Percentiles rank a stretch among this genome's conserved stretches.
Evolutionary conservation across 2,113 vertebrate genomes (phyloP).

Genomic region (Proterorhinus semilunaris): DNA sequence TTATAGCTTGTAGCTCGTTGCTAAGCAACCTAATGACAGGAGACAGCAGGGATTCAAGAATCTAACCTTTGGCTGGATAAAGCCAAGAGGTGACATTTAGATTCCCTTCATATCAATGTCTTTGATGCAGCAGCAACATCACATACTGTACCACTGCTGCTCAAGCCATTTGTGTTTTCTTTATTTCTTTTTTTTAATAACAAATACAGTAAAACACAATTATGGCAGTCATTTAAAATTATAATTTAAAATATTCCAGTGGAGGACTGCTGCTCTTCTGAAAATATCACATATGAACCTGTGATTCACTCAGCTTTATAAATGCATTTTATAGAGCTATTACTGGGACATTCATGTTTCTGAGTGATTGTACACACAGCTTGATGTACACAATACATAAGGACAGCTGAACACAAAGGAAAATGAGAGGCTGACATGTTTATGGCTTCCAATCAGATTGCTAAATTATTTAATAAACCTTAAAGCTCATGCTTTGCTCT

Average conservation of each 20-base stretch:
- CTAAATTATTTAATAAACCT: constrained; percentile 8
- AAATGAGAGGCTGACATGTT: constrained; percentile 9
- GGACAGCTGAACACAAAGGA: constrained; percentile 16
- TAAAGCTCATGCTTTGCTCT: neutral
- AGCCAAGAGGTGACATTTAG: constrained; percentile 74
- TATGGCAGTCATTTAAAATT: constrained; percentile 32
- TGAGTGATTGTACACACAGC: neutral
- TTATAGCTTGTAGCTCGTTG: constrained; percentile 74
- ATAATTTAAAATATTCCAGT: constrained; percentile 45
- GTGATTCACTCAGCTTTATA: constrained; percentile 39
- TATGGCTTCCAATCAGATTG: constrained; percentile 10
- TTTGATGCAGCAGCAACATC: constrained; percentile 41
- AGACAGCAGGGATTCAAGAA: constrained; percentile 76
- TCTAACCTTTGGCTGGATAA: constrained; percentile 75
- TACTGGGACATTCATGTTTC: constrained; percentile 17
- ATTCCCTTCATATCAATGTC: constrained; percentile 63
- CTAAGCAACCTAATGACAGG: constrained; percentile 77
- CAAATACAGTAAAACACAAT: constrained; percentile 12
- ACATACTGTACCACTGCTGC: constrained; percentile 27
- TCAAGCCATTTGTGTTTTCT: constrained; percentile 16
- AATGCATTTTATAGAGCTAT: constrained; percentile 13
- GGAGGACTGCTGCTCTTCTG: constrained; percentile 17
- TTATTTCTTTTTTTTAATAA: neutral
- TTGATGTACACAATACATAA: constrained; percentile 13
- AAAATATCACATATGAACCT: constrained; percentile 33